Base-by-base conservation (phyloP, 2,888 invertebrate genomes). In the Patella caerulea region DNA sequence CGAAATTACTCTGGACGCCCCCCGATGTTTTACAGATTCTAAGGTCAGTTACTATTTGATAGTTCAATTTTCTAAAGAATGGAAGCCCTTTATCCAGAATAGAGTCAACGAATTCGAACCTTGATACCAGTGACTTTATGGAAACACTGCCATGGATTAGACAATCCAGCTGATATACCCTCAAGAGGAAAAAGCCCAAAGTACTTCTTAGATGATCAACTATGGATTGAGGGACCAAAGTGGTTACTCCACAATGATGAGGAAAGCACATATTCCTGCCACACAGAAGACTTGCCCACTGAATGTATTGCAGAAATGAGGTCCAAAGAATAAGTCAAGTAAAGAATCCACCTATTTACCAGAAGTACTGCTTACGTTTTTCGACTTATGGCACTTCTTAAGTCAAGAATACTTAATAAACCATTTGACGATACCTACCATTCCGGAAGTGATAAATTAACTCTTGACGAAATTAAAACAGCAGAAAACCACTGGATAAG, bases 21-120 rank as follows among this genome's bases (percentile, higher is more conserved):
- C 59, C 59, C 17, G 12, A 59, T 59, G 59, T 59, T 59, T 15
- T 59, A 59, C 59, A 15, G 59, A 15, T 59, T 59, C 59, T 9
- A 59, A 59, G 17, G 59, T 59, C 7, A 59, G 19, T 19, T 59
- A 59, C 59, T 15, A 59, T 59, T 59, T n/a, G 59, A 59, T 59
- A 59, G 59, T 59, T 9, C 59, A 59, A 59, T 19, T n/a, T n/a
- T 59, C 59, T 9, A 59, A 59, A 15, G 59, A 59, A 59, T 59
- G 59, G 59, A 59, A 59, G 19, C 14, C 59, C 2, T 59, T 59
- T 3, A 59, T 59, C 19, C 59, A 59, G 19, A 59, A 59, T 19
- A 59, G 59, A 59, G 59, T 59, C 59, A 59, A 59, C 59, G 59
- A 59, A 59, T 59, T 59, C 17, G 59, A 59, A 59, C 59, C 19